Evolutionary conservation across 2,888 invertebrate species (phyloP).

Genomic region (Meteorus colon): DNA sequence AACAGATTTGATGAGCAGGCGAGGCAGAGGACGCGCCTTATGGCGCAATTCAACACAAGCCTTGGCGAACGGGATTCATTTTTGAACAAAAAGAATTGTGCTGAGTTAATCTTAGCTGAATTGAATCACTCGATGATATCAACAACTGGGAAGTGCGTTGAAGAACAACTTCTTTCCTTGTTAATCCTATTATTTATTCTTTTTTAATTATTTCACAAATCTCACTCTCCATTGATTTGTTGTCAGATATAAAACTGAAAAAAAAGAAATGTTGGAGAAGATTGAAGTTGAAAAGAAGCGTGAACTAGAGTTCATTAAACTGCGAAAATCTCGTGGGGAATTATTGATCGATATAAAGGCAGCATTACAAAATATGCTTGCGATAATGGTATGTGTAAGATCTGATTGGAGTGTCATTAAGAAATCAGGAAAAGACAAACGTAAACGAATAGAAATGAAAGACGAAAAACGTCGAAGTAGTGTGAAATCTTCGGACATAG

Average conservation of each 20-base stretch:
- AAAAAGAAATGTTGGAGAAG: slow-evolving; percentile 73
- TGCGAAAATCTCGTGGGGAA: slow-evolving; percentile 74
- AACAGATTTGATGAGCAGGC: slow-evolving; percentile 75
- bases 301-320: slow-evolving; percentile 69
- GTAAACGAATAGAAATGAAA: slow-evolving; percentile 36
- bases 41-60: slow-evolving; percentile 73
- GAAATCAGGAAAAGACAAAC: slow-evolving; percentile 45
- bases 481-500: slow-evolving; percentile 23
- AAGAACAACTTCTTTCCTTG: neutral
- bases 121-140: slow-evolving; percentile 73
- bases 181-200: slow-evolving; percentile 1
- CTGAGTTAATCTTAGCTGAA: slow-evolving; percentile 74
- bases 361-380: slow-evolving; percentile 77
- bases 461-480: slow-evolving; percentile 43
- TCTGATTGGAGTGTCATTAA: slow-evolving; percentile 17
- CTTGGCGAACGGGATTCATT: slow-evolving; percentile 74
- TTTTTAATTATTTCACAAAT: slow-evolving; percentile 51
- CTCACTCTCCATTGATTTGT: neutral
- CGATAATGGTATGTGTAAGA: slow-evolving; percentile 73
- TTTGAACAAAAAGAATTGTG: slow-evolving; percentile 76
- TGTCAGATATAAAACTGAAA: slow-evolving; percentile 75
- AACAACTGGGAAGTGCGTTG: slow-evolving; percentile 62
- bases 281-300: slow-evolving; percentile 74
- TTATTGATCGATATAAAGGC: slow-evolving; percentile 77
- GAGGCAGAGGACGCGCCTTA: slow-evolving; percentile 74